Evolutionary conservation across 2,888 invertebrate genomes (phyloP).

Genomic region (Ophraella communa): DNA sequence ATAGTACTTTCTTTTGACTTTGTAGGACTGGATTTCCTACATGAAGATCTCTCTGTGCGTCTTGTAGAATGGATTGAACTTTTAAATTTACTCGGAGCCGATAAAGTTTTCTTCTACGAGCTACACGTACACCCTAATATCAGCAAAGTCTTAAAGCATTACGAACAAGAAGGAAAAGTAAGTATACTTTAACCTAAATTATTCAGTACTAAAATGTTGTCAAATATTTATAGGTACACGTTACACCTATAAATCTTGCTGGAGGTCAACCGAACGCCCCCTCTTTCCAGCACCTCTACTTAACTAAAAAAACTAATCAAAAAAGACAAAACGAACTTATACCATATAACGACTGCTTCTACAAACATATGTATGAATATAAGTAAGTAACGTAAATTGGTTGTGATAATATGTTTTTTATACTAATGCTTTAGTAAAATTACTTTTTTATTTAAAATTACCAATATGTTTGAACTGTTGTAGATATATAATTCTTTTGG

Average conservation of each 20-base stretch:
- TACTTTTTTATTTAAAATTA: background rate
- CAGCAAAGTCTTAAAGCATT: constrained; percentile 75
- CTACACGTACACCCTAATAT: constrained; percentile 92
- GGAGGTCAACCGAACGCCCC: constrained; percentile 89
- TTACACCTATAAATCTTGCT: constrained; percentile 70
- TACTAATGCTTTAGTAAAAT: no score
- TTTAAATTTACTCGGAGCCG: constrained; percentile 83
- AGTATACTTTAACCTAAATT: background rate
- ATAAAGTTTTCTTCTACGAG: constrained; percentile 90
- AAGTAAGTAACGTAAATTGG: constrained; percentile 55
- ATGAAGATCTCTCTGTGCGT: constrained; percentile 88
- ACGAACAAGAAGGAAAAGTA: constrained; percentile 61
- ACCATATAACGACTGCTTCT: constrained; percentile 95
- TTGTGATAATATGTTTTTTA: no score
- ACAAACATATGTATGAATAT: constrained; percentile 89
- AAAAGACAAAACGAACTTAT: constrained; percentile 94
- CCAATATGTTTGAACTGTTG: background rate
- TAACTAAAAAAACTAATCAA: constrained; percentile 89
- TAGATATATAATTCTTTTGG: constrained; percentile 82
- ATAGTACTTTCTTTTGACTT: no score
- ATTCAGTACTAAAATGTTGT: no score
- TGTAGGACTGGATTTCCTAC: constrained; percentile 81
- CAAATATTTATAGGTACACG: constrained; percentile 63
- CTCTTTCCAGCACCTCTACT: constrained; percentile 85
- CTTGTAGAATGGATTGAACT: constrained; percentile 95